These are phyloP conservation scores for Ophioninae sp. DNA, from an alignment of 2,888 invertebrate genomes.

Conservation along the genomic window DNA sequence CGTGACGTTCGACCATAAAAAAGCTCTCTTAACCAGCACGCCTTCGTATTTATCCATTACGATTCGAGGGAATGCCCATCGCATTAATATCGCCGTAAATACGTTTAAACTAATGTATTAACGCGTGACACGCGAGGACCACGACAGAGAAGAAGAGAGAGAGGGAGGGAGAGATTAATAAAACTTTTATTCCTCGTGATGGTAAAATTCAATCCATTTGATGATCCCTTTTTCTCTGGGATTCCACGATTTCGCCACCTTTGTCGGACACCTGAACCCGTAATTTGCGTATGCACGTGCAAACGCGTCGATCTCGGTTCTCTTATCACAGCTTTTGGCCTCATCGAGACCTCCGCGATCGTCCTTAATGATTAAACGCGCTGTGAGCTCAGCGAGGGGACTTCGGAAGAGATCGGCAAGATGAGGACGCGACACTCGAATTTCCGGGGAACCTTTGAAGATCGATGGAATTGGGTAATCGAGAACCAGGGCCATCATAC, in stretches of 20 bases:
- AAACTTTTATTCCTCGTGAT: conserved; percentile 35
- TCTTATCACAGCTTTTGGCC: conserved; percentile 54
- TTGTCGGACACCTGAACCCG: too few species aligned
- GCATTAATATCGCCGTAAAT: conserved; percentile 29
- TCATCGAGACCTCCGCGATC: conserved; percentile 53
- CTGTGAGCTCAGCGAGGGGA: conserved; percentile 28
- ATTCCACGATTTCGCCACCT: not conserved
- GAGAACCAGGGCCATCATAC: too few species aligned
- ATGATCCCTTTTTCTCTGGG: not conserved
- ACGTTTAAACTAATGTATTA: conserved; percentile 17
- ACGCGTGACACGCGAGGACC: conserved; percentile 42
- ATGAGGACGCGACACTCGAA: not conserved
- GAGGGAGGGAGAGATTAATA: conserved; percentile 31
- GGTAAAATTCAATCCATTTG: conserved; percentile 21
- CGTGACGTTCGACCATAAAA: conserved; percentile 47
- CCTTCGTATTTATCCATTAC: conserved; percentile 36
- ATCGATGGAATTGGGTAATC: not conserved
- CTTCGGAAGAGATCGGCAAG: conserved; percentile 23
- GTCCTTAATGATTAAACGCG: conserved; percentile 60
- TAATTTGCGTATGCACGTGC: not conserved
- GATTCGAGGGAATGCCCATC: conserved; percentile 36
- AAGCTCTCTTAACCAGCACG: conserved; percentile 26
- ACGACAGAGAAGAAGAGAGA: not conserved
- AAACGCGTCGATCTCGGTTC: not conserved
- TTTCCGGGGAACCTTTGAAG: conserved; percentile 42